Evolutionary conservation across 2,797 vertebrate genomes (phyloP), one percentile per base, ranked within the genome.

Genomic region (Onychomys torridus): DNA sequence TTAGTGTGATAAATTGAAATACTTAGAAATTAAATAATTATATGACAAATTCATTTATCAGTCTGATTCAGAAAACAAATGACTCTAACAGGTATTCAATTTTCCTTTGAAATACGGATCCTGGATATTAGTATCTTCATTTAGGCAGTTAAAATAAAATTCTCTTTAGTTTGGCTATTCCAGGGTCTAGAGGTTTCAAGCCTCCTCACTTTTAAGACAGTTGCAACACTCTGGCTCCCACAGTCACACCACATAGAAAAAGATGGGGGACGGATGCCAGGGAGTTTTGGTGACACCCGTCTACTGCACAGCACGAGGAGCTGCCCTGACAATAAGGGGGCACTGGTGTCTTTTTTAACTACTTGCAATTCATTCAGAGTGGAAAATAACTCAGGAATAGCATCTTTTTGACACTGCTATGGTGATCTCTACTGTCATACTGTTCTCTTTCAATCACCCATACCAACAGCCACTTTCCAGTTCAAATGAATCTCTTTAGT

Each of bases 401-500:
- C 3, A 2, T 27, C 46, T 6, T 29, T 71, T n/a, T 61, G 75
- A 21, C 43, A 37, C 0, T 37, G n/a, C 7, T 16, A 0, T 23
- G 4, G 9, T 40, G 16, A 19, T 49, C 57, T 77, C 34, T 77
- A 23, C 57, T 71, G 2, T 34, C 8, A 1, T 23, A 19, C 8
- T 46, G 14, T 21, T 32, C 11, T 59, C 6, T 65, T 49, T 57
- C 61, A 87, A 2, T 14, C 32, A 19, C n/a, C 6, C 10, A 8
- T 34, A 10, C 10, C 46, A 63, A 43, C 67, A 91, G 69, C 19
- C 37, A 83, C 67, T 27, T 84, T 37, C 32, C 3, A 86, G 71
- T 27, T 85, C 17, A 82, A 96, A 86, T 55, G 4, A 65, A 49
- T 67, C 34, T 59, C 71, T 88, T 82, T n/a, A 85, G 17, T 40